Evolutionary conservation across 1,140 invertebrate species (phyloP), one percentile per base, ranked within the genome.

Genomic region (Glomeris maerens): DNA sequence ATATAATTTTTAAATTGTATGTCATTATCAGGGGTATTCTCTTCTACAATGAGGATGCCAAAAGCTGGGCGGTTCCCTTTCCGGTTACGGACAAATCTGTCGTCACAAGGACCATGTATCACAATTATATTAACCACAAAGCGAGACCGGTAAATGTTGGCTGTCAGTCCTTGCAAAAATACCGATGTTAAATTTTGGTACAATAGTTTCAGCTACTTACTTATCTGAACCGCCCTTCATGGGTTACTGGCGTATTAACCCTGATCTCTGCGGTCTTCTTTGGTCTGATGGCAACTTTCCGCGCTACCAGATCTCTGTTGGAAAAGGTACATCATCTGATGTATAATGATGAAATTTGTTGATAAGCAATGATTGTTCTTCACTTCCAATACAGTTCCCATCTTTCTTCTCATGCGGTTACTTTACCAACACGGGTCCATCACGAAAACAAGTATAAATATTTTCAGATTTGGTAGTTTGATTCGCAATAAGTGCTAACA

Each of bases 71-170:
- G 58, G 31, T 83, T 1, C 77, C 81, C 13, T 93, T 93, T 65
- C 74, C 75, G 1, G 83, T 84, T 5, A 72, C 81, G 22, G 91
- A 96, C 71, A 73, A 75, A 49, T 80, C 83, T 4, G 78, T 95
- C 5, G 77, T 83, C 2, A 62, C 76, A 7, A 20, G 52, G n/a
- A 40, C 42, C 13, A 26, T 44, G n/a, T 45, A 50, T 45, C 39
- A 53, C 27, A 48, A 49, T 20, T 51, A 51, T 45, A 20, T 40
- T 21, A 14, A 41, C 22, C 5, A 27, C 17, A 45, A 41, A 7
- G 42, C 17, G 25, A 49, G 47, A 49, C 20, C 31, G 7, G 47
- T 49, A 45, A 45, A 27, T 3, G 4, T 42, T 42, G 5, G 23
- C 23, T 10, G 5, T 13, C 41, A 42, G 10, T 7, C n/a, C 31